Conservation (phyloP, 2,888 invertebrate genomes). For the Apamea crenata region DNA sequence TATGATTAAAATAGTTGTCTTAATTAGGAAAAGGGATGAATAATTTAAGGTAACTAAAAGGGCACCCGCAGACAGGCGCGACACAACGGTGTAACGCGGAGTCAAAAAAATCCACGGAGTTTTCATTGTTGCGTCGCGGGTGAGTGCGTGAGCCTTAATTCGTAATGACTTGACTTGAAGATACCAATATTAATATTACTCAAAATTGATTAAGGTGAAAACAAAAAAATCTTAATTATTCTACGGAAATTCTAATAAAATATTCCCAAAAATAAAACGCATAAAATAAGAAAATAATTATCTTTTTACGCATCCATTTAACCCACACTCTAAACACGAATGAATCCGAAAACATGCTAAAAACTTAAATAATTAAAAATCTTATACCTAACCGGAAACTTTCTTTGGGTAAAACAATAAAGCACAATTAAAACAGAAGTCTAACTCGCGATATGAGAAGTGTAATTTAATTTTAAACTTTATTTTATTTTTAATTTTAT, state of each 20-base stretch:
- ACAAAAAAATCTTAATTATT: neutral
- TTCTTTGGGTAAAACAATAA: neutral
- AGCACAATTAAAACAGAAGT: slow-evolving; percentile 2
- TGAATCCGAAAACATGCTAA: neutral
- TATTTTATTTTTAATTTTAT: too few relatives aligned
- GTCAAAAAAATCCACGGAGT: too few relatives aligned
- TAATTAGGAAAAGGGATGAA: slow-evolving; percentile 3
- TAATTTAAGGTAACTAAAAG: neutral
- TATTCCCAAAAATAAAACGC: neutral
- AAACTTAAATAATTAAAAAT: neutral
- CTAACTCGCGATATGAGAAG: neutral
- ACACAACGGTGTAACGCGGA: too few relatives aligned
- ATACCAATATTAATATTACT: too few relatives aligned
- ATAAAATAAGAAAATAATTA: neutral
- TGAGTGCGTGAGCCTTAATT: too few relatives aligned
- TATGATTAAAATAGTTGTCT: slow-evolving; percentile 22
- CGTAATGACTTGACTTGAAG: too few relatives aligned
- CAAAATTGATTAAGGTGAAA: too few relatives aligned
- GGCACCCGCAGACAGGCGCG: too few relatives aligned
- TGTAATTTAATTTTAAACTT: too few relatives aligned
- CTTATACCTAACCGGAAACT: neutral
- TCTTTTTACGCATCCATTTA: neutral
- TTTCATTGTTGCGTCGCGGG: too few relatives aligned
- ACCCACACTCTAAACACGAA: slow-evolving; percentile 4
- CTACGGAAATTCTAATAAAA: neutral